Evolutionary conservation across 2,797 vertebrate species (phyloP).

Genomic region (Miopithecus talapoin): DNA sequence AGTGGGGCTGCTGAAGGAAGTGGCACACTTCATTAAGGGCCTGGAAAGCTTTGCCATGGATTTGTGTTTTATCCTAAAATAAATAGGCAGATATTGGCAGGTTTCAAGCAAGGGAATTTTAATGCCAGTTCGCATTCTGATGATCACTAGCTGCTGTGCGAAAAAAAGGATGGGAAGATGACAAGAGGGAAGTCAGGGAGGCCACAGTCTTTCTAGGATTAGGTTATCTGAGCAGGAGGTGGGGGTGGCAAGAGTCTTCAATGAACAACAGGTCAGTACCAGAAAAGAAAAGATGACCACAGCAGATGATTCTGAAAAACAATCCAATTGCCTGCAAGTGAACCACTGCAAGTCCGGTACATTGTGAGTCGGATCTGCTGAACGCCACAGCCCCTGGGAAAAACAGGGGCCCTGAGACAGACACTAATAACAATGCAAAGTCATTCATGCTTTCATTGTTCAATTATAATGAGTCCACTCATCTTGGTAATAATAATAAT

Average conservation of each 20-base stretch:
- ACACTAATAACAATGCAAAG: slow-evolving; percentile 77
- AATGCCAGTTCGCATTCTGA: not conserved
- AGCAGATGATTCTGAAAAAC: not conserved
- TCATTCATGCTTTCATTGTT: slow-evolving; percentile 77
- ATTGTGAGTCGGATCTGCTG: slow-evolving; percentile 40
- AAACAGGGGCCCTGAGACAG: slow-evolving; percentile 67
- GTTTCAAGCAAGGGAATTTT: not conserved
- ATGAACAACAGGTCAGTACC: not conserved
- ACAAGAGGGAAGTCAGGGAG: not conserved
- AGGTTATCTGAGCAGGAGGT: not conserved
- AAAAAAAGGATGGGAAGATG: not conserved
- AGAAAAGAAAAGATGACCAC: slow-evolving; percentile 2
- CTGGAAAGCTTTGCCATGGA: not conserved
- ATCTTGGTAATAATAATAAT: slow-evolving; percentile 67
- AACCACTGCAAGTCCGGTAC: not conserved
- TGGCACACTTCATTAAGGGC: not conserved
- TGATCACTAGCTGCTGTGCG: not conserved
- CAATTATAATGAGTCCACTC: slow-evolving; percentile 77
- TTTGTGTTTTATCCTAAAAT: slow-evolving; percentile 26
- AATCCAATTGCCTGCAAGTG: not conserved
- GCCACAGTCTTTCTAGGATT: not conserved
- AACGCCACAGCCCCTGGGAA: slow-evolving; percentile 63
- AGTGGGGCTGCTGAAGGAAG: not conserved
- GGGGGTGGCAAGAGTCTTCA: not conserved
- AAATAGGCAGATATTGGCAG: not conserved